These are phyloP conservation scores for Athene noctua DNA, from an alignment of 2,113 vertebrate species.

Conservation along the genomic window DNA sequence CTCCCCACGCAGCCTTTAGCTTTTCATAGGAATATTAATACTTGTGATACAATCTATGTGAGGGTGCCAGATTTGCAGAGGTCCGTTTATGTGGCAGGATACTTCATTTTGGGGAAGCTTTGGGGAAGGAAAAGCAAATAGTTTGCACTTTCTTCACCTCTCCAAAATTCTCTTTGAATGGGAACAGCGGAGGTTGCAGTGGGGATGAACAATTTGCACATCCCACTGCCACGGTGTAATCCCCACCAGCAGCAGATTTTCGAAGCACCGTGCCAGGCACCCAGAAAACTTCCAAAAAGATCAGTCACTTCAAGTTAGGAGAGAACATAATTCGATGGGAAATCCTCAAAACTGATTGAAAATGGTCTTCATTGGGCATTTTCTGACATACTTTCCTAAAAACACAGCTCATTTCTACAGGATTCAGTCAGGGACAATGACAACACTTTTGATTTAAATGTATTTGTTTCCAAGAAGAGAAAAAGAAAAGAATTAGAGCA, in stretches of 20 bases:
- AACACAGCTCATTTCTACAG: not conserved
- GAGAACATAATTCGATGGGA: not conserved
- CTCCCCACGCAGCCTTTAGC: not conserved
- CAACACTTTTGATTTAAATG: not conserved
- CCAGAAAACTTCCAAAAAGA: not conserved
- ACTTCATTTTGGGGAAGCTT: not conserved
- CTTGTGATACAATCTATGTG: not conserved
- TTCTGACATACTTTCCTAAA: not conserved
- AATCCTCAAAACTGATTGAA: not conserved
- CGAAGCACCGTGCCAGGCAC: not conserved
- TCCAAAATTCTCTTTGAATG: not conserved
- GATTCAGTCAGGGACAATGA: not conserved
- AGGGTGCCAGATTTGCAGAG: not conserved
- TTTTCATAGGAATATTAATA: conserved; percentile 27
- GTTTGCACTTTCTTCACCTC: not conserved
- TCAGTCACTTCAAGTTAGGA: not conserved
- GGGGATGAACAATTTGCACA: not conserved
- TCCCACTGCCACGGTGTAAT: not conserved
- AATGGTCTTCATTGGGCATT: not conserved
- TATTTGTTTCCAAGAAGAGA: not conserved
- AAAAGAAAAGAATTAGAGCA: not conserved
- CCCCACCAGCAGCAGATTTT: not conserved
- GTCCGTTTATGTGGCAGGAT: not conserved
- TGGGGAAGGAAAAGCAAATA: not conserved
- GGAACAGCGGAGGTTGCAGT: not conserved